These are phyloP conservation scores for Drosophila subquinaria DNA, from an alignment of 2,888 invertebrate genomes.

Conservation along the genomic window DNA sequence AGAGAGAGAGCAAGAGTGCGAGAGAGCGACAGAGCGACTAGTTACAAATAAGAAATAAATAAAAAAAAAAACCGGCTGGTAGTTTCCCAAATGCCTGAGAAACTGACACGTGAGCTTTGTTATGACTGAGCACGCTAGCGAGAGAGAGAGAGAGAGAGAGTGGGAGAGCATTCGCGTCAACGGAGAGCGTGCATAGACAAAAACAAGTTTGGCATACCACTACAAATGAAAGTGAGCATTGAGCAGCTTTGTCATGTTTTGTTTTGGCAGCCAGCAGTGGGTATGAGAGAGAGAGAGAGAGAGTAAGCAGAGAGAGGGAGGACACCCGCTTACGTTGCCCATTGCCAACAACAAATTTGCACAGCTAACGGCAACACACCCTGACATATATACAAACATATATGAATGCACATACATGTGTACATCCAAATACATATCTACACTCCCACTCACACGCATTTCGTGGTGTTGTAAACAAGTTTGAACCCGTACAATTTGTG, in stretches of 20 bases:
- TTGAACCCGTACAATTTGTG: slow-evolving; percentile 40
- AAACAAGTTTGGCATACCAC: slow-evolving; percentile 60
- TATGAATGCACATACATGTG: slow-evolving; percentile 19
- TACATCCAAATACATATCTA: slow-evolving; percentile 1
- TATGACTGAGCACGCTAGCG: slow-evolving; percentile 12
- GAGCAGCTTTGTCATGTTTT: slow-evolving; percentile 51
- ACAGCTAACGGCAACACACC: slow-evolving; percentile 37
- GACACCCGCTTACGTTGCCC: slow-evolving; percentile 13
- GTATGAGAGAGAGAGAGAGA: not conserved
- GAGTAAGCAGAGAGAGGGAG: slow-evolving; percentile 9
- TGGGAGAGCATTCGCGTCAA: slow-evolving; percentile 3
- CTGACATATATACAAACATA: slow-evolving; percentile 29
- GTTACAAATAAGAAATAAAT: slow-evolving; percentile 30
- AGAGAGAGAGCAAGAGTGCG: not conserved
- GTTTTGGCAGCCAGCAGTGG: slow-evolving; percentile 31
- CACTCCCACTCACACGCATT: slow-evolving; percentile 34
- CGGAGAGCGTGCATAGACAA: slow-evolving; percentile 44
- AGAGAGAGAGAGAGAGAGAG: slow-evolving; percentile 10
- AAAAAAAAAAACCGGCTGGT: slow-evolving; percentile 61
- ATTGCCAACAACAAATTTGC: slow-evolving; percentile 28
- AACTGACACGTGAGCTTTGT: slow-evolving; percentile 62
- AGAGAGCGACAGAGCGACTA: slow-evolving; percentile 15
- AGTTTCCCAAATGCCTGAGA: slow-evolving; percentile 37
- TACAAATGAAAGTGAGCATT: slow-evolving; percentile 46
- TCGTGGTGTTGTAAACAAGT: slow-evolving; percentile 33